phyloP scores from a whole-genome alignment of 30 jellyfish, hydroid and myxozoan species.

The Aurelia sp. region DNA sequence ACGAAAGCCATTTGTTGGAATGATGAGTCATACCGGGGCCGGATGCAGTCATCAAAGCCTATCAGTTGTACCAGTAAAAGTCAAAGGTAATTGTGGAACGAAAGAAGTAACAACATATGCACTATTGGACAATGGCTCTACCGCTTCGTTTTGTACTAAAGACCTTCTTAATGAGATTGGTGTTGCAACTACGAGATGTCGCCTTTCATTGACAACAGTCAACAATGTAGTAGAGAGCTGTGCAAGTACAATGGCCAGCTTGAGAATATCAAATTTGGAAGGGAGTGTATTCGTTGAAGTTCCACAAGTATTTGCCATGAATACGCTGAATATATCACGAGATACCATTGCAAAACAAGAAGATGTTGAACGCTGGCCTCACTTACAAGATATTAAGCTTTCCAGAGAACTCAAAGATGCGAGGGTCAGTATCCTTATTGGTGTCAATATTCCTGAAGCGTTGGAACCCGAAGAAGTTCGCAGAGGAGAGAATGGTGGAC shows the following conservation, averaged over 20 bases:
- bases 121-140: conserved; percentile 61
- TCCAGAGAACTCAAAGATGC: conserved; percentile 9
- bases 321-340: background rate
- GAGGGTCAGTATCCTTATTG: conserved; percentile 28
- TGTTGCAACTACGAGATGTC: background rate
- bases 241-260: conserved; percentile 2
- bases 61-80: conserved; percentile 51
- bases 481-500: conserved; percentile 37
- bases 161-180: conserved; percentile 20
- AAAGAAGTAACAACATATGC: conserved; percentile 47
- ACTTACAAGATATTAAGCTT: conserved; percentile 3
- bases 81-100: background rate
- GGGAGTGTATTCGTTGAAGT: conserved; percentile 4
- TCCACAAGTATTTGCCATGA: background rate
- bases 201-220: conserved; percentile 22
- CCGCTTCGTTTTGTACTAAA: conserved; percentile 50
- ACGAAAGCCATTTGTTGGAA: conserved; percentile 35
- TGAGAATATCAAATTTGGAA: conserved; percentile 8
- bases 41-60: conserved; percentile 12
- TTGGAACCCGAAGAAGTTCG: conserved; percentile 49
- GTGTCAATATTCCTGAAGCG: conserved; percentile 54
- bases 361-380: conserved; percentile 10
- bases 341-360: conserved; percentile 20
- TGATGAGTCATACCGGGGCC: conserved; percentile 44
- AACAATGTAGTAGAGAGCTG: background rate